phyloP scores from a whole-genome alignment of 2,797 vertebrate species.

The Enteromius mattozi region DNA sequence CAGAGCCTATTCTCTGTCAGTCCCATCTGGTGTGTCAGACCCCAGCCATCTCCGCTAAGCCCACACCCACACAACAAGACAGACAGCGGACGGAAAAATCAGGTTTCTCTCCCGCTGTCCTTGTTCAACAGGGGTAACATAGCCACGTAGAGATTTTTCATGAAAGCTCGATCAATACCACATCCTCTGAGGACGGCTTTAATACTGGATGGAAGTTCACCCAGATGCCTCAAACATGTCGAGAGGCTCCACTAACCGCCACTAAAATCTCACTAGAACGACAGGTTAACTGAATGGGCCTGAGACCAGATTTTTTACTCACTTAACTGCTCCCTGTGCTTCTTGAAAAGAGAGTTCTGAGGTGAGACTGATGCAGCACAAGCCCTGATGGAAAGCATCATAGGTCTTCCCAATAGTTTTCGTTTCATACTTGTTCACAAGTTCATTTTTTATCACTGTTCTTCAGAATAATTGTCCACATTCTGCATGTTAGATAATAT shows the following conservation, averaged over 20 bases:
- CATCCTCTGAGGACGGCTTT: conserved; percentile 25
- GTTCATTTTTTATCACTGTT: not conserved
- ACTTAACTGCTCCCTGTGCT: conserved; percentile 4
- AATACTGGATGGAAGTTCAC: conserved; percentile 26
- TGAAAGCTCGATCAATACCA: conserved; percentile 45
- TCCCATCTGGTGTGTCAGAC: conserved; percentile 41
- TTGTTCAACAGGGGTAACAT: conserved; percentile 45
- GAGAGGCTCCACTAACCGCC: not conserved
- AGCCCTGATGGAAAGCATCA: not conserved
- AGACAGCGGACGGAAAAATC: conserved; percentile 25
- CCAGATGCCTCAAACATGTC: conserved; percentile 16
- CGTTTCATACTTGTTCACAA: not conserved
- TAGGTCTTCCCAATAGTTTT: not conserved
- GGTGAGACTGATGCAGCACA: not conserved
- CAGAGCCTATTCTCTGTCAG: conserved; percentile 39
- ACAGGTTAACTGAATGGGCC: not conserved
- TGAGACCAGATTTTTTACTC: not conserved
- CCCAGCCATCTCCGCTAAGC: conserved; percentile 41
- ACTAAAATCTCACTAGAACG: conserved; percentile 2
- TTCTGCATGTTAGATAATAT: not conserved
- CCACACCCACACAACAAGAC: conserved; percentile 24
- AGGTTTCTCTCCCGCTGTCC: conserved; percentile 22
- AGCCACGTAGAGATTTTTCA: conserved; percentile 50
- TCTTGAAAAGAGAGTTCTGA: not conserved
- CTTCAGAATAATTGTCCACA: not conserved